Conservation (phyloP, 2,113 vertebrate species). For the Phrynosoma blainvillii region DNA sequence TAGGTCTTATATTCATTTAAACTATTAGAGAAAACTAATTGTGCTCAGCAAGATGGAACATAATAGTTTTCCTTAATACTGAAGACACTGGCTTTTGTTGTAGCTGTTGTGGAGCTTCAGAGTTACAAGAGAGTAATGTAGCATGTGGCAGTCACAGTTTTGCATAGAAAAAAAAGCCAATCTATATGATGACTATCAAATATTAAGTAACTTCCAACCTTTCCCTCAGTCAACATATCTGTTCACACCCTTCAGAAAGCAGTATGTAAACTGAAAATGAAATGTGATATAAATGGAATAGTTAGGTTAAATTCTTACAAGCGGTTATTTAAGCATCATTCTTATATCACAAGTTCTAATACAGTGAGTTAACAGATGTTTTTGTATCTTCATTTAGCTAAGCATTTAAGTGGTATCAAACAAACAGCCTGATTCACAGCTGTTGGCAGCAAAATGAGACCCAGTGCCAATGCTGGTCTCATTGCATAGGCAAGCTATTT, state of each 20-base stretch:
- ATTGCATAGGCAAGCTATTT: background rate
- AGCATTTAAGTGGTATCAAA: conserved; percentile 33
- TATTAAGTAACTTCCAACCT: no score
- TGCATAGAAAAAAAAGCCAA: background rate
- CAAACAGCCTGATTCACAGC: conserved; percentile 26
- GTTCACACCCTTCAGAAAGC: conserved; percentile 22
- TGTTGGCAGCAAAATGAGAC: background rate
- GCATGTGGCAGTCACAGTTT: background rate
- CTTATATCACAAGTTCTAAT: background rate
- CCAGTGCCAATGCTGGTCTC: background rate
- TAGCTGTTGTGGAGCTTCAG: background rate
- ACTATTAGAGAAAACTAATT: background rate
- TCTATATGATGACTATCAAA: no score
- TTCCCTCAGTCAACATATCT: background rate
- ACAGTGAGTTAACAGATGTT: conserved; percentile 2
- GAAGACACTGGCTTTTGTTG: background rate
- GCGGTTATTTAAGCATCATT: background rate
- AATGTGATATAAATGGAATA: conserved; percentile 39
- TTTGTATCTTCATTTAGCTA: background rate
- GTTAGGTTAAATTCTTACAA: conserved; percentile 24
- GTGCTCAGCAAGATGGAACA: background rate
- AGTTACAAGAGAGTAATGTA: background rate
- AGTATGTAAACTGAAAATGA: conserved; percentile 35
- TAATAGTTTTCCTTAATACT: background rate
- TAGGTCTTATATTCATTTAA: background rate